Evolutionary conservation across 2,797 vertebrate genomes (phyloP).

Genomic region (Notolabrus celidotus): DNA sequence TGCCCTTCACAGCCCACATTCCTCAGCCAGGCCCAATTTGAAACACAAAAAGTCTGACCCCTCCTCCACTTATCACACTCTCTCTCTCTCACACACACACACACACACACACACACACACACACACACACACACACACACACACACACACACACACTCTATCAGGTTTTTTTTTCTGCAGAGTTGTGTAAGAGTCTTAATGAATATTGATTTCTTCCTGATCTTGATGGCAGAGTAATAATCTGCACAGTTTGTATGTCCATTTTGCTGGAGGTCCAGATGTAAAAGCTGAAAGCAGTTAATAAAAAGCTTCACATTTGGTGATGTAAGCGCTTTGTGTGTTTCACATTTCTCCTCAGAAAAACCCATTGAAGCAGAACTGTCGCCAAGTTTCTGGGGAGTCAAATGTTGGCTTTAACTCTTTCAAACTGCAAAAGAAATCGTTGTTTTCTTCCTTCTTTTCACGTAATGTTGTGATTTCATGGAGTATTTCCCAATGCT

Average conservation of each 20-base stretch:
- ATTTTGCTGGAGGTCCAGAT: neutral
- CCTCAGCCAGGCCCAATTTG: slow-evolving; percentile 61
- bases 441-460: too few relatives aligned
- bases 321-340: neutral
- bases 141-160: neutral
- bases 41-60: slow-evolving; percentile 70
- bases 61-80: slow-evolving; percentile 53
- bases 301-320: neutral
- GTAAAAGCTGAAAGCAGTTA: neutral
- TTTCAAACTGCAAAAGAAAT: too few relatives aligned
- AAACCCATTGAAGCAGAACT: neutral
- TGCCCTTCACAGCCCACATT: slow-evolving; percentile 68
- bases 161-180: slow-evolving; percentile 36
- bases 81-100: slow-evolving; percentile 19
- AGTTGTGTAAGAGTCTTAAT: slow-evolving; percentile 22
- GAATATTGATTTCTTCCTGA: slow-evolving; percentile 25
- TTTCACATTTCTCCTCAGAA: neutral
- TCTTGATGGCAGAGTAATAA: slow-evolving; percentile 14
- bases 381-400: neutral
- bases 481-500: too few relatives aligned
- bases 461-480: too few relatives aligned
- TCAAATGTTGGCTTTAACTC: neutral
- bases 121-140: slow-evolving; percentile 18
- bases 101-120: slow-evolving; percentile 12
- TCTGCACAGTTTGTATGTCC: neutral